A percentile compares a stretch with the other conserved stretches of the same genome.
Evolutionary conservation across 2,113 vertebrate species (phyloP).

Genomic region (Equus quagga): DNA sequence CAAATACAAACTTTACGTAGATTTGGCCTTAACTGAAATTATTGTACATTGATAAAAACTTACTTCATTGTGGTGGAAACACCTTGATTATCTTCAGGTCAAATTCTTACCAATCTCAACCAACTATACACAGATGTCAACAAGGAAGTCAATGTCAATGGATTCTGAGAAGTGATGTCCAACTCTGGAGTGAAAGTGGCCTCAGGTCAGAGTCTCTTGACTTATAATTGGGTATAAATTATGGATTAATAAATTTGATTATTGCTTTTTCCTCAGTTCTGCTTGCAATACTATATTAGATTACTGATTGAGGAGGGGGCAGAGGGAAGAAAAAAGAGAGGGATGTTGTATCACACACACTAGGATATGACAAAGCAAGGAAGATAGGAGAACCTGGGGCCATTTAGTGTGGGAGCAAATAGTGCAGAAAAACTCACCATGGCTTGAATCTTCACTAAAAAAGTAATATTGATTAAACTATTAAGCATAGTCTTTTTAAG

Average conservation of each 20-base stretch:
- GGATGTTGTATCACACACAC: not conserved
- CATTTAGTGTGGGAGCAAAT: not conserved
- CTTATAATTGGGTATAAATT: constrained; percentile 13
- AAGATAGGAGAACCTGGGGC: not conserved
- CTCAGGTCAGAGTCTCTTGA: constrained; percentile 37
- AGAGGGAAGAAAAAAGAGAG: not conserved
- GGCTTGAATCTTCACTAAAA: not conserved
- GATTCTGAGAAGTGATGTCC: not conserved
- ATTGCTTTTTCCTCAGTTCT: not conserved
- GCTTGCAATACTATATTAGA: not conserved
- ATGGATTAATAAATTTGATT: not conserved
- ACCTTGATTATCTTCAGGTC: constrained; percentile 9
- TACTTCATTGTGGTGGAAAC: not conserved
- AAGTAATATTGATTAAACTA: not conserved
- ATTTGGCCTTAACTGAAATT: not conserved
- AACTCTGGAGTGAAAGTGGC: not conserved
- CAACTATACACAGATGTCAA: not conserved
- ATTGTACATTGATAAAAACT: constrained; percentile 46
- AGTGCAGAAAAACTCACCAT: not conserved
- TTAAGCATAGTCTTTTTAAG: not conserved
- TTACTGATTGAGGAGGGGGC: not conserved
- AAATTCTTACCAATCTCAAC: constrained; percentile 23
- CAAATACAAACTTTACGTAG: not conserved
- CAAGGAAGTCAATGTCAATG: not conserved
- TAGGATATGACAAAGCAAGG: not conserved